Evolutionary conservation across 2,113 vertebrate species (phyloP), one percentile per base, ranked within the genome.

Genomic region (Arothron firmamentum): DNA sequence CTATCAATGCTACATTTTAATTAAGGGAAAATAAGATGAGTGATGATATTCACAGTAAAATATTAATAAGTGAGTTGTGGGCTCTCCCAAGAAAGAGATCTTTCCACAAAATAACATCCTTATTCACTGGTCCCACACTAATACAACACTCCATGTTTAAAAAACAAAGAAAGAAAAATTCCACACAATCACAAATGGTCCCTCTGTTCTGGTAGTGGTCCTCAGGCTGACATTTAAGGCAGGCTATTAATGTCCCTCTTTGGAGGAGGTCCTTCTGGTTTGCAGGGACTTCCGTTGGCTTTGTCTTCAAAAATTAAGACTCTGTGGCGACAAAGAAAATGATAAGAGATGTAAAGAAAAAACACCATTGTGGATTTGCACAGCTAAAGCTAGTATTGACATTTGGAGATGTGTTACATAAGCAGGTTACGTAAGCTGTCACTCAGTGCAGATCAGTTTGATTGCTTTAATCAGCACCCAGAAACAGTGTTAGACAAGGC

Each of bases 251-350:
- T 96, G 90, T 98, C 95, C 87, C 96, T 92, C 87, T 96, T 96
- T 3, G 96, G 96, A 80, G 97, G 96, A 0, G 95, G 96, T 2
- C 96, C 96, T 0, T 61, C 89, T 0, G 91, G 93, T 80, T 92
- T 96, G 66, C 82, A 83, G 79, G 78, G 83, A 60, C 72, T 76
- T 57, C 92, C 92, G 0, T 88, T 95, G 80, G 93, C 94, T 91
- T 97, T 98, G 86, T 94, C 96, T 92, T 98, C 97, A 74, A 99
- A 99, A 89, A 98, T 88, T 92, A 99, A 92, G 80, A 97, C 92
- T 70, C 96, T 98, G 87, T 79, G 42, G 21, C 3, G n/a, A n/a
- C 19, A 41, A 41, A 47, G 17, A 52, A 48, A 55, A 59, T 8
- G 19, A 9, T 15, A 15, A 28, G 5, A 41, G 1, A 8, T 18